Evolutionary conservation across 2,797 vertebrate species (phyloP), one percentile per base, ranked within the genome.

Genomic region (Fistularia tabacaria): DNA sequence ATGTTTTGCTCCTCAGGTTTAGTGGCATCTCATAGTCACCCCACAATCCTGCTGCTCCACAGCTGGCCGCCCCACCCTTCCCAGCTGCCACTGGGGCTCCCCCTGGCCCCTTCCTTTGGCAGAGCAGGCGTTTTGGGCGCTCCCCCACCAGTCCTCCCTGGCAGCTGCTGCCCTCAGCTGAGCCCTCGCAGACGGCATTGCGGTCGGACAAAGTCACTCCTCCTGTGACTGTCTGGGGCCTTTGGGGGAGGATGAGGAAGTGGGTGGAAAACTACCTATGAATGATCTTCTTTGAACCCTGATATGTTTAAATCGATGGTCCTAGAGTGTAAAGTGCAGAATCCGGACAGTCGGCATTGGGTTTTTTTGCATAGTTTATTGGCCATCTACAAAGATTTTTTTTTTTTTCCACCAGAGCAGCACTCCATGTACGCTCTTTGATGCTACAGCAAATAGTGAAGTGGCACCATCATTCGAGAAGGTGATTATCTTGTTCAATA

Each of bases 181-280:
- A 57, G 82, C 86, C 82, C 85, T 82, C 69, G 80, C 83, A 87
- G 83, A 88, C 87, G 80, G 87, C 79, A 87, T 77, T 76, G 84
- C 88, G 87, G 88, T 90, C 84, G 84, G 84, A 85, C 90, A 91
- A 89, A 88, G 90, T 92, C 90, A 91, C 88, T 87, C 90, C 89
- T 90, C 86, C 88, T 83, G 84, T 75, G 87, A 83, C 84, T 82
- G 75, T 83, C 82, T 85, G 83, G 66, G 82, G 79, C 87, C 74
- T 42, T 71, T 54, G 74, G 83, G 81, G 80, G 83, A 78, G 79
- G 74, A 78, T 71, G 64, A 72, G 69, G 77, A 74, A 76, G 77
- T 77, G 76, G 80, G 73, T 73, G 71, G 80, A 78, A 80, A 75
- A 82, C 60, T 73, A 25, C 25, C 54, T 67, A 37, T 64, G 50